These are phyloP conservation scores for Upupa epops DNA, from an alignment of 2,113 vertebrate species.

Conservation along the genomic window DNA sequence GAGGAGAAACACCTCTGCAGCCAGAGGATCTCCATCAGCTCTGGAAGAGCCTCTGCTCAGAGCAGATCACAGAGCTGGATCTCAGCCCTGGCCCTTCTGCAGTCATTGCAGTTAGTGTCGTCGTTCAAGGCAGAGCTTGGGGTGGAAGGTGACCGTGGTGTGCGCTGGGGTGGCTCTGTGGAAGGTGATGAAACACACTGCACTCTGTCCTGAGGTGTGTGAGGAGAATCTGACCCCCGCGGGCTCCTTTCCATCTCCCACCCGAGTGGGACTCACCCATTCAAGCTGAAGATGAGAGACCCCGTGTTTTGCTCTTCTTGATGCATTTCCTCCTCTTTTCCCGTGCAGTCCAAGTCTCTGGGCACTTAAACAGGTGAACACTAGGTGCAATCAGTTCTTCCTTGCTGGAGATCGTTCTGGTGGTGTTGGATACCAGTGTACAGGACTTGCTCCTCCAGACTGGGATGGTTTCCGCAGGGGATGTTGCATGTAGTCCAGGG, in stretches of 20 bases:
- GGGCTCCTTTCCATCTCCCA: neutral
- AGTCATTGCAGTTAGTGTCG: neutral
- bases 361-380: neutral
- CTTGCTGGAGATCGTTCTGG: neutral
- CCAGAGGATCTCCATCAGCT: neutral
- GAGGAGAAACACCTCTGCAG: constrained; percentile 1
- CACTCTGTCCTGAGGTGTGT: neutral
- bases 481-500: too few relatives aligned
- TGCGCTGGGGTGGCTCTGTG: neutral
- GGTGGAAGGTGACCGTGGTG: neutral
- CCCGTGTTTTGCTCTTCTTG: neutral
- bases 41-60: accelerated
- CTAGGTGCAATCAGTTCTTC: neutral
- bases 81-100: neutral
- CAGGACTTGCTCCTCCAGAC: neutral
- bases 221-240: neutral
- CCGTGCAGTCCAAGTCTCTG: neutral
- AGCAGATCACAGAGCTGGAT: neutral
- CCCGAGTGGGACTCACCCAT: neutral
- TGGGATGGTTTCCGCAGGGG: neutral
- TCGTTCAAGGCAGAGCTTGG: neutral
- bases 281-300: neutral
- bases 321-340: neutral
- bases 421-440: accelerated
- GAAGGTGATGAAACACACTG: neutral